Evolutionary conservation across 2,888 invertebrate genomes (phyloP), one percentile per base, ranked within the genome.

Genomic region (Drosophila pegasa): DNA sequence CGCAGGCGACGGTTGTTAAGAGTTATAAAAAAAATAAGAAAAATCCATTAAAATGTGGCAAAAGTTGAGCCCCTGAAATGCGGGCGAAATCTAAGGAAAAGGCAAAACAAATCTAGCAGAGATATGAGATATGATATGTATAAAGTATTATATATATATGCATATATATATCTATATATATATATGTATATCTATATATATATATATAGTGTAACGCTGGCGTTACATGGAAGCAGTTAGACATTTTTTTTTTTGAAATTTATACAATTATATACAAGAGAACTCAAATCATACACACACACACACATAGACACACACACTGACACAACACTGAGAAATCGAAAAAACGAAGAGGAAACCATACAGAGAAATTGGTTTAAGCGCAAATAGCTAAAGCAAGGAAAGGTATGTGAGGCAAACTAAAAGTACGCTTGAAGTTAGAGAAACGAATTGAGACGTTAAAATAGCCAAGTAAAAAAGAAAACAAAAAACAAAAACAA

Each of bases 1-100:
- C 78, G 81, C 78, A 78, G 81, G 78, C 75, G 87, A 87, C 87
- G 82, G 86, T 87, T 87, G 84, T 87, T 84, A 68, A 67, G 57
- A 38, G 16, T 12, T 6, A 14, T 20, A 48, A 16, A 16, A 8
- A 22, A 10, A 16, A 50, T 29, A 12, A 3, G 25, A 3, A 62
- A 68, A 70, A 59, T 58, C 51, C 71, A 31, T 75, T 59, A 58
- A 73, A 47, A 60, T 62, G 52, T 71, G 50, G 35, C 54, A 41
- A 48, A 65, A 54, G 38, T 50, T 60, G 27, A 38, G 58, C 20
- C 18, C 48, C 48, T 27, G 48, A 48, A 31, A 33, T 18, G 18
- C 35, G 33, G 59, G 52, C 31, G 20, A 65, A 62, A 47, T 38
- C 50, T 29, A 56, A 58, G 31, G 35, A 9, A 31, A 22, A 16